These are phyloP conservation scores for Mus spretus DNA, from an alignment of 2,797 vertebrate species.

Conservation along the genomic window DNA sequence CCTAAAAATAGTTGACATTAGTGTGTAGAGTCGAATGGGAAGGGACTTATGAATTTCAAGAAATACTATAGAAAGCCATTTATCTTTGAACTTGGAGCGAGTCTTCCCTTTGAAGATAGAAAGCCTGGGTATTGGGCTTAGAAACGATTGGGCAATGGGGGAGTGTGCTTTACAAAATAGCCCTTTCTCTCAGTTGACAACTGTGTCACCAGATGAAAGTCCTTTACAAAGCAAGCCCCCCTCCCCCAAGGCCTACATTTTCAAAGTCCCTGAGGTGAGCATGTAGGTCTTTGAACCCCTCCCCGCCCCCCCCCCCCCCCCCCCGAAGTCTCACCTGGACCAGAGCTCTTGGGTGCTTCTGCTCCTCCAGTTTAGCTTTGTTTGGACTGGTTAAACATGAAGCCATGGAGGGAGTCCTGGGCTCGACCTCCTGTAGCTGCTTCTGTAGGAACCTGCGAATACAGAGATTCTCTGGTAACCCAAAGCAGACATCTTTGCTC, in stretches of 20 bases:
- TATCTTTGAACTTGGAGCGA: not conserved
- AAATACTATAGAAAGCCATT: constrained; percentile 19
- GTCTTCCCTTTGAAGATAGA: constrained; percentile 38
- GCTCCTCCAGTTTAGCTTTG: constrained; percentile 30
- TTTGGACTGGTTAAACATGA: not conserved
- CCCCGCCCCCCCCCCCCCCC: no score
- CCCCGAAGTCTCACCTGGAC: not conserved
- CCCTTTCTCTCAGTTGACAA: not conserved
- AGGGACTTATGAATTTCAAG: constrained; percentile 40
- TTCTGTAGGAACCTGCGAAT: not conserved
- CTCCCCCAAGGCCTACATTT: not conserved
- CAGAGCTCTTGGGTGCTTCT: not conserved
- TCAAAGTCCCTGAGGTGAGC: not conserved
- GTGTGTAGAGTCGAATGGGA: not conserved
- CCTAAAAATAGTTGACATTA: constrained; percentile 63
- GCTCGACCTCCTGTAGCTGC: not conserved
- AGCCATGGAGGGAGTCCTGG: not conserved
- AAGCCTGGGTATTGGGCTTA: not conserved
- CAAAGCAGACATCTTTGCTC: not conserved
- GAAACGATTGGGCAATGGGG: not conserved
- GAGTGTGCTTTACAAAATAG: not conserved
- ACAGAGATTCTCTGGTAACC: not conserved
- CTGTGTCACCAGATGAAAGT: not conserved
- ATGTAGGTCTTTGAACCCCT: not conserved
- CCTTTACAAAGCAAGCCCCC: not conserved